Percentiles rank a stretch among this genome's conserved stretches.
phyloP scores from a whole-genome alignment of 2,797 vertebrate species.

The Pampus argenteus region DNA sequence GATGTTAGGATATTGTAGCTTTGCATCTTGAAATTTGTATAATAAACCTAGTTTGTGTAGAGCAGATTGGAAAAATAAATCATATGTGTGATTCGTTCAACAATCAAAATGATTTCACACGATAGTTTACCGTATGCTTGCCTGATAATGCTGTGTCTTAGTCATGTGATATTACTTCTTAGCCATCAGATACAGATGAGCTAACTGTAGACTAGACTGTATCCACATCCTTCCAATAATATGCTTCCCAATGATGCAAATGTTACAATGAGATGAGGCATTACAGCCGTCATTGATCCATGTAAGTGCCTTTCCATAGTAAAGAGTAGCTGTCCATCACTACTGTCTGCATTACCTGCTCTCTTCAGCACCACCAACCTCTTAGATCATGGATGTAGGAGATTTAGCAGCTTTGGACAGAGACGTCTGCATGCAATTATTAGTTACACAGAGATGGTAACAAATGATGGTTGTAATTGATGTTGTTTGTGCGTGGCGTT shows the following conservation, averaged over 20 bases:
- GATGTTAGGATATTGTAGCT: not conserved
- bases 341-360: slow-evolving; percentile 75
- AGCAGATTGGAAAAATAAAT: not conserved
- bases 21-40: not conserved
- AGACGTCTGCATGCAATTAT: slow-evolving; percentile 38
- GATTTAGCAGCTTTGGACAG: slow-evolving; percentile 38
- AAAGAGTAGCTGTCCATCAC: slow-evolving; percentile 65
- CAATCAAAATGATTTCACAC: not conserved
- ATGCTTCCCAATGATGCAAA: slow-evolving; percentile 58
- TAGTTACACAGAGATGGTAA: slow-evolving; percentile 44
- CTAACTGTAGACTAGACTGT: slow-evolving; percentile 35
- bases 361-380: slow-evolving; percentile 57
- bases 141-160: slow-evolving; percentile 11
- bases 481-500: not conserved
- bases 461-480: slow-evolving; percentile 26
- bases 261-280: slow-evolving; percentile 65
- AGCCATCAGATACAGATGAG: slow-evolving; percentile 14
- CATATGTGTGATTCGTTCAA: not conserved
- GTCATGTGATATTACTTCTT: not conserved
- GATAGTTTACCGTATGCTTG: not conserved
- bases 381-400: slow-evolving; percentile 36
- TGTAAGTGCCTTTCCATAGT: slow-evolving; percentile 83
- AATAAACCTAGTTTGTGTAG: not conserved
- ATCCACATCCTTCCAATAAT: slow-evolving; percentile 50
- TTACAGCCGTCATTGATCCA: slow-evolving; percentile 81